Evolutionary conservation across 92 coral and sea anemone species (phyloP).

Genomic region (Virgularia gustaviana): DNA sequence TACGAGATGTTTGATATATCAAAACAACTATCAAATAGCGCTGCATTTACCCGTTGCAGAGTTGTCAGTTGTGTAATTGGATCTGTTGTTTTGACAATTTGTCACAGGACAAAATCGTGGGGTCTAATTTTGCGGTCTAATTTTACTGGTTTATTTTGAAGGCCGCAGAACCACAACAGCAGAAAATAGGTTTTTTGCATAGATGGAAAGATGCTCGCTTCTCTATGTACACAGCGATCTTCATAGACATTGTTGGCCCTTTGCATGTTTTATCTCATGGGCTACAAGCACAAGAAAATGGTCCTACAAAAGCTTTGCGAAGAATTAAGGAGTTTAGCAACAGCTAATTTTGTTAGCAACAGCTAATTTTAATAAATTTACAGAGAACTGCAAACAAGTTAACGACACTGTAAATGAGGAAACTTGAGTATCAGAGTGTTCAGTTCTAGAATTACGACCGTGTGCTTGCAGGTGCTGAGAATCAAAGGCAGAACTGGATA

Average conservation of each 20-base stretch:
- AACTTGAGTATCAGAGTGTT: neutral
- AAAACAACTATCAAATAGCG: too few relatives aligned
- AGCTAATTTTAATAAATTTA: neutral
- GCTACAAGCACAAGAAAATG: conserved; percentile 21
- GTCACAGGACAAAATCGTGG: too few relatives aligned
- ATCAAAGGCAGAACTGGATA: neutral
- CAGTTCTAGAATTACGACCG: neutral
- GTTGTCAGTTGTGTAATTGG: too few relatives aligned
- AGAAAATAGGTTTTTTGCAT: conserved; percentile 12
- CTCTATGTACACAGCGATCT: conserved; percentile 20
- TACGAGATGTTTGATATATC: too few relatives aligned
- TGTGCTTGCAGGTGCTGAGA: neutral
- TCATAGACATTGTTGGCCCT: conserved; percentile 32
- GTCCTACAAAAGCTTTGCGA: conserved; percentile 21
- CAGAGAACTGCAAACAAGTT: neutral
- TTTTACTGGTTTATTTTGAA: too few relatives aligned
- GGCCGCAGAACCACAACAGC: conserved; percentile 18
- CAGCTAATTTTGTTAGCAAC: too few relatives aligned
- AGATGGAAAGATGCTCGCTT: conserved; percentile 32
- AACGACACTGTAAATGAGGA: neutral
- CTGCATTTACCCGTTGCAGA: too few relatives aligned
- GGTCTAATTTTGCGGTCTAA: too few relatives aligned
- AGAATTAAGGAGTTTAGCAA: conserved; percentile 31
- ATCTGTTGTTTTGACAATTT: too few relatives aligned
- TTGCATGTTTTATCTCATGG: conserved; percentile 27